phyloP scores from a whole-genome alignment of 1,140 invertebrate species.

The Idris sp. region DNA sequence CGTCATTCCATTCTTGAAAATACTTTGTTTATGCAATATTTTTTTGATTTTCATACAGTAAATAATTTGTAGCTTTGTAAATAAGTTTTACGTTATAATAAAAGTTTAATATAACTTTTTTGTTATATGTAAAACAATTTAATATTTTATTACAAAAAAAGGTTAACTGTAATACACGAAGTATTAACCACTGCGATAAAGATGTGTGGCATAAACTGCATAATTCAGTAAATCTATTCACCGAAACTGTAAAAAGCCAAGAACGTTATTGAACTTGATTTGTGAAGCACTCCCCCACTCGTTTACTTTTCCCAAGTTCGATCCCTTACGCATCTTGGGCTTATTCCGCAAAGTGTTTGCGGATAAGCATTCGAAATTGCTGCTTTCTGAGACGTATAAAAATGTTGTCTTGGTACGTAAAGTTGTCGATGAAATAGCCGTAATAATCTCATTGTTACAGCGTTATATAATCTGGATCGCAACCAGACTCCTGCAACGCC shows the following conservation, averaged over 20 bases:
- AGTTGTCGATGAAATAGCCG: conserved; percentile 36
- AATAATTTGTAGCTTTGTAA: too few relatives aligned
- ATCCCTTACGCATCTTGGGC: conserved; percentile 44
- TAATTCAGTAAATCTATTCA: conserved; percentile 32
- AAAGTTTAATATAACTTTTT: too few relatives aligned
- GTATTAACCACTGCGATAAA: conserved; percentile 15
- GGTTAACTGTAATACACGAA: too few relatives aligned
- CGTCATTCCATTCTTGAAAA: too few relatives aligned
- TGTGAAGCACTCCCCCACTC: conserved; percentile 28
- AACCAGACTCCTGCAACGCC: conserved; percentile 4
- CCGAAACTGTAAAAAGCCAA: conserved; percentile 19
- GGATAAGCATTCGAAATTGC: conserved; percentile 24
- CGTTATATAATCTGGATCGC: conserved; percentile 29
- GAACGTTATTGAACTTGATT: conserved; percentile 47
- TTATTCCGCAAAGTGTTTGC: conserved; percentile 42
- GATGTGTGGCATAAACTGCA: conserved; percentile 27
- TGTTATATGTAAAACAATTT: too few relatives aligned
- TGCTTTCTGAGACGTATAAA: conserved; percentile 39
- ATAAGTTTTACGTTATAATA: too few relatives aligned
- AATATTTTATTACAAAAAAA: too few relatives aligned
- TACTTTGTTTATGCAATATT: too few relatives aligned
- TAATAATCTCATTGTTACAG: conserved; percentile 48
- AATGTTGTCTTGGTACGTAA: conserved; percentile 43
- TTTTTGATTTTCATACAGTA: too few relatives aligned
- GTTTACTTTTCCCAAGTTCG: conserved; percentile 15